Conservation (phyloP, 2,888 invertebrate genomes). For the Siphlonurus alternatus region DNA sequence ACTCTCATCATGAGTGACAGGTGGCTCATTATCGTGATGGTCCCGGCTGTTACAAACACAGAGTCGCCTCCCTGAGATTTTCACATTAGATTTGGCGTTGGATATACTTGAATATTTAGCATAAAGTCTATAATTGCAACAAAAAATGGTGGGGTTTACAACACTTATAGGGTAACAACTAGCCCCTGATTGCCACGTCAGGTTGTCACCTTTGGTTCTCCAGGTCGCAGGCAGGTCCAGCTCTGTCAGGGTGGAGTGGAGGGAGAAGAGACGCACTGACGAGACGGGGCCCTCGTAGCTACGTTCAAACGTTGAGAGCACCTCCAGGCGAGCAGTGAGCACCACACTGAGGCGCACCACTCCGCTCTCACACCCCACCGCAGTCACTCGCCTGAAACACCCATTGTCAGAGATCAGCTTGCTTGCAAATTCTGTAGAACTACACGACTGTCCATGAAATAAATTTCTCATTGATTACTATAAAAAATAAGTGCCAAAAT, state of each 20-base stretch:
- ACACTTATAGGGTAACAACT: no score
- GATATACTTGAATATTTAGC: no score
- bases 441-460: neutral
- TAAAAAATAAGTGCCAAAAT: no score
- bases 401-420: neutral
- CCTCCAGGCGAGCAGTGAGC: neutral
- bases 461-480: constrained; percentile 1
- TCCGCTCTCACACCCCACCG: constrained; percentile 43
- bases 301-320: constrained; percentile 17
- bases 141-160: no score
- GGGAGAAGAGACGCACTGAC: constrained; percentile 32
- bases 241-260: constrained; percentile 16
- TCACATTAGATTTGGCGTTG: no score
- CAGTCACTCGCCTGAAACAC: constrained; percentile 33
- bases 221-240: constrained; percentile 16
- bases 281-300: constrained; percentile 32
- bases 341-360: constrained; percentile 31
- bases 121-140: no score
- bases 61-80: no score
- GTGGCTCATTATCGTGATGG: no score
- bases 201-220: neutral
- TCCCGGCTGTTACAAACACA: no score
- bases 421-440: constrained; percentile 1
- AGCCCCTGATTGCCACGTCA: neutral
- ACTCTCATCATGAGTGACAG: no score